A percentile compares a stretch with the other conserved stretches of the same genome.
Conservation (phyloP, 2,113 vertebrate genomes). For the Hylia prasina region DNA sequence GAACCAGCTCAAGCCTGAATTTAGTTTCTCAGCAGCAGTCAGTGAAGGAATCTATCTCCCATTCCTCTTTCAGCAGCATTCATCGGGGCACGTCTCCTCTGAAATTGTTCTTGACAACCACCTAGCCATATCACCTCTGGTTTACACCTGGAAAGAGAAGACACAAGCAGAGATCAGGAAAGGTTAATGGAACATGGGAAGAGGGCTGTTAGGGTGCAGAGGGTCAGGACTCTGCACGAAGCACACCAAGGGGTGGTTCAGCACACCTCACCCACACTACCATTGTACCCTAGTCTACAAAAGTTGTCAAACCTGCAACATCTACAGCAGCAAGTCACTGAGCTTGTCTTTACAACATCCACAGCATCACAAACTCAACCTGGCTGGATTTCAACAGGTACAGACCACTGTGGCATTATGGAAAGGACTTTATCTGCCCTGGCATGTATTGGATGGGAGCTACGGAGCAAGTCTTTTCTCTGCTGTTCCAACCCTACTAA, state of each 20-base stretch:
- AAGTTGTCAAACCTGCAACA: neutral
- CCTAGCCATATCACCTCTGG: slow-evolving; percentile 72
- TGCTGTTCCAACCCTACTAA: slow-evolving; percentile 62
- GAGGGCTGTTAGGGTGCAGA: neutral
- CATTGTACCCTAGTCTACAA: neutral
- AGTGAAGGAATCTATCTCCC: slow-evolving; percentile 83
- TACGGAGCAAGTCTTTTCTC: neutral
- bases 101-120: slow-evolving; percentile 81
- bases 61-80: slow-evolving; percentile 96
- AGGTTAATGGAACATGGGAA: neutral
- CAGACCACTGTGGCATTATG: neutral
- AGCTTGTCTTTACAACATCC: neutral
- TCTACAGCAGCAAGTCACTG: neutral
- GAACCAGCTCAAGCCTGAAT: slow-evolving; percentile 94
- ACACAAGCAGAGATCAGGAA: neutral
- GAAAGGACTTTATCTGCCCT: neutral
- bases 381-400: neutral
- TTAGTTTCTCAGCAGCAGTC: slow-evolving; percentile 91
- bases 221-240: neutral
- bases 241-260: neutral
- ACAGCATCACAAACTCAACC: neutral
- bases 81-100: slow-evolving; percentile 89
- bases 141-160: slow-evolving; percentile 83
- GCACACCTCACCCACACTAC: neutral
- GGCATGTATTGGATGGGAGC: neutral